Evolutionary conservation across 2,113 vertebrate genomes (phyloP).

Genomic region (Epinephelus moara): DNA sequence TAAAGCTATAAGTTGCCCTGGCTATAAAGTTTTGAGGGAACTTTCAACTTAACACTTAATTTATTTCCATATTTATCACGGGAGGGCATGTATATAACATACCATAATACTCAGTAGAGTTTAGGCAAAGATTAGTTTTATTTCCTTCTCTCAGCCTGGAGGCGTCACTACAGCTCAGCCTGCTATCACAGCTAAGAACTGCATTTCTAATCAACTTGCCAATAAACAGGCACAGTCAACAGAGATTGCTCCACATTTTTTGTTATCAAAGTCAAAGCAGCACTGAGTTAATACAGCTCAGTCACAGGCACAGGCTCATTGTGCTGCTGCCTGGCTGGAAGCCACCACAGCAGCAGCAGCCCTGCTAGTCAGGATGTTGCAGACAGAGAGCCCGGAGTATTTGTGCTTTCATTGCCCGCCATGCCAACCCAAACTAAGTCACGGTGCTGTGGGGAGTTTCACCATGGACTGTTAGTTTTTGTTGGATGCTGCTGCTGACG

Average conservation of each 20-base stretch:
- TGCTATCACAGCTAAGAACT: not conserved
- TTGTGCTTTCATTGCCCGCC: conserved; percentile 51
- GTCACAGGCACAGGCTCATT: conserved; percentile 20
- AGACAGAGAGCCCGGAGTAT: conserved; percentile 40
- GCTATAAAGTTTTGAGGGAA: too few relatives aligned
- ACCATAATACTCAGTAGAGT: not conserved
- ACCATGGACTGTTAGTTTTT: conserved; percentile 57
- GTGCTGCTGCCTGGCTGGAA: conserved; percentile 41
- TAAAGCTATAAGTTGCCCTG: too few relatives aligned
- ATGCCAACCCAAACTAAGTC: conserved; percentile 69
- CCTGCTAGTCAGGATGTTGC: conserved; percentile 37
- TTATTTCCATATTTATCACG: not conserved
- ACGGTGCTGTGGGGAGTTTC: conserved; percentile 52
- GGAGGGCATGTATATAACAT: not conserved
- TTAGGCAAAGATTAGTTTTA: not conserved
- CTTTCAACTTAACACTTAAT: too few relatives aligned
- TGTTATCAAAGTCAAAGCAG: conserved; percentile 34
- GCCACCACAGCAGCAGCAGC: conserved; percentile 43
- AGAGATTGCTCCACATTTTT: conserved; percentile 2
- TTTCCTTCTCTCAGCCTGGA: conserved; percentile 5
- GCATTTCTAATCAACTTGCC: conserved; percentile 8
- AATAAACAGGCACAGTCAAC: not conserved
- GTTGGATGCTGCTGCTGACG: conserved; percentile 55
- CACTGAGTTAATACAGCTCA: not conserved
- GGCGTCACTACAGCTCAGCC: not conserved